Conservation (phyloP, 2,797 vertebrate species). For the Aeoliscus strigatus region DNA sequence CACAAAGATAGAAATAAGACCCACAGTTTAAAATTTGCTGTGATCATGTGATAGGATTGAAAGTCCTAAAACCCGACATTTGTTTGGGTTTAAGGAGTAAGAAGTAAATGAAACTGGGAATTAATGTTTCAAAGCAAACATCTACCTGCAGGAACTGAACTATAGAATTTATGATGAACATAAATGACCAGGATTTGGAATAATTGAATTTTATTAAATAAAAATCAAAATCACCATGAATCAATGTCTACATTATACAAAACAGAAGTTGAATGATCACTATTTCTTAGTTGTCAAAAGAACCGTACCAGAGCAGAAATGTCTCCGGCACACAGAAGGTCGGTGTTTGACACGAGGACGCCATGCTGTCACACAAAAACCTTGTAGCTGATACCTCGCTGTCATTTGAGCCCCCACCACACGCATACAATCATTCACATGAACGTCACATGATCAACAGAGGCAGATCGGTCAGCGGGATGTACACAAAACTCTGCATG, state of each 20-base stretch:
- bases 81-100: too few relatives aligned
- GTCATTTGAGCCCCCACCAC: slow-evolving; percentile 12
- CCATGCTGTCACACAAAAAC: slow-evolving; percentile 29
- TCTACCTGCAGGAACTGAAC: neutral
- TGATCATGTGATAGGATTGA: too few relatives aligned
- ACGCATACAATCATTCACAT: neutral
- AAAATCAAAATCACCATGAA: slow-evolving; percentile 28
- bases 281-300: slow-evolving; percentile 5
- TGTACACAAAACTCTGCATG: too few relatives aligned
- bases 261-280: slow-evolving; percentile 36
- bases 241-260: slow-evolving; percentile 58
- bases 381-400: slow-evolving; percentile 1
- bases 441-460: neutral
- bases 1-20: too few relatives aligned
- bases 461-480: too few relatives aligned
- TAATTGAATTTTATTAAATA: slow-evolving; percentile 66
- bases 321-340: neutral
- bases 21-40: too few relatives aligned
- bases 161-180: too few relatives aligned
- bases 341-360: slow-evolving; percentile 5
- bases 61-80: too few relatives aligned
- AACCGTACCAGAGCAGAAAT: slow-evolving; percentile 1
- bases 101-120: too few relatives aligned
- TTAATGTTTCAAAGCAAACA: too few relatives aligned
- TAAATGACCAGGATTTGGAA: slow-evolving; percentile 8